Conservation (phyloP, 2,888 invertebrate genomes). For the Pandemis heparana region DNA sequence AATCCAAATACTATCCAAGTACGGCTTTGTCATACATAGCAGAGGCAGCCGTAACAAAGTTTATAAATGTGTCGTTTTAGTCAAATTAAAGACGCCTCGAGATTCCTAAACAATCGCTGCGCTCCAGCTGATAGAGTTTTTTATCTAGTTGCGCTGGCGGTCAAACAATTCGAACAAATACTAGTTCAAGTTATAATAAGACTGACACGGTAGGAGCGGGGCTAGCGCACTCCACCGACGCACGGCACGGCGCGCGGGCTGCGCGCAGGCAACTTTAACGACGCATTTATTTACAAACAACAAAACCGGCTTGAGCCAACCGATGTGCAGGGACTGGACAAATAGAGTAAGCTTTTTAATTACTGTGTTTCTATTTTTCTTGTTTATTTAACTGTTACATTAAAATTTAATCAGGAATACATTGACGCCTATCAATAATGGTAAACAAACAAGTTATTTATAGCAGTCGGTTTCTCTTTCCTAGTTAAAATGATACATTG, state of each 20-base stretch:
- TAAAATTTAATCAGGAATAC: background rate
- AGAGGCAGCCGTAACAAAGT: no score
- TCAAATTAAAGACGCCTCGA: no score
- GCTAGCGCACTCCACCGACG: background rate
- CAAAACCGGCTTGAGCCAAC: constrained; percentile 19
- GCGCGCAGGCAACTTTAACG: background rate
- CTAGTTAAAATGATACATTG: background rate
- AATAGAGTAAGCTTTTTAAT: constrained; percentile 14
- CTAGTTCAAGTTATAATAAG: constrained; percentile 37
- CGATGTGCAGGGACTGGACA: constrained; percentile 1
- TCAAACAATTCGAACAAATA: constrained; percentile 20
- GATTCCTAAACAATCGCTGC: background rate
- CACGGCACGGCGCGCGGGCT: background rate
- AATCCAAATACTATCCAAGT: no score
- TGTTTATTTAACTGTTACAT: background rate
- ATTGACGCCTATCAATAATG: background rate
- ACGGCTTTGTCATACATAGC: no score
- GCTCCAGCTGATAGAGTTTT: constrained; percentile 7
- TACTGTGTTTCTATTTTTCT: background rate
- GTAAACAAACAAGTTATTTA: constrained; percentile 17
- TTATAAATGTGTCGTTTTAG: no score
- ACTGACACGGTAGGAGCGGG: constrained; percentile 5
- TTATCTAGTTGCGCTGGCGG: constrained; percentile 8
- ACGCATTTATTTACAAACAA: constrained; percentile 38
- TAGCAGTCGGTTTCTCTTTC: background rate